Evolutionary conservation across 2,797 vertebrate genomes (phyloP).

Genomic region (Mormyrops attenuatus): DNA sequence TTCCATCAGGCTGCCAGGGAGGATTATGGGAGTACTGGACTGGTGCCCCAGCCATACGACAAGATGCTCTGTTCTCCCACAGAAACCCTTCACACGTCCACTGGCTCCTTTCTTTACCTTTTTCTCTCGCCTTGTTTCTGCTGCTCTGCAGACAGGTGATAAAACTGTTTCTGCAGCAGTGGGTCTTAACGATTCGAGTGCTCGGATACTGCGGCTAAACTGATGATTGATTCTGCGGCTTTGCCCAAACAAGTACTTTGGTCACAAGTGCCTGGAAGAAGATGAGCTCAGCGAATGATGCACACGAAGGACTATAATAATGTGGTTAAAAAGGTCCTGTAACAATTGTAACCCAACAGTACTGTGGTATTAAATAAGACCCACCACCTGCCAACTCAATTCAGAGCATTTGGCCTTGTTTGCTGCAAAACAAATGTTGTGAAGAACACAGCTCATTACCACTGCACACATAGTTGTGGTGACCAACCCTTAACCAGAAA

Average conservation of each 20-base stretch:
- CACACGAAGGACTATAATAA: background rate
- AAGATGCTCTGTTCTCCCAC: conserved; percentile 41
- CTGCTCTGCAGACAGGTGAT: background rate
- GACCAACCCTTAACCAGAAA: background rate
- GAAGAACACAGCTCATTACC: background rate
- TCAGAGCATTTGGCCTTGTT: background rate
- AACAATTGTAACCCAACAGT: background rate
- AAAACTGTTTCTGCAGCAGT: background rate
- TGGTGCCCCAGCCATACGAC: conserved; percentile 45
- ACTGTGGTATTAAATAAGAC: background rate
- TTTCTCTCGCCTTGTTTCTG: background rate
- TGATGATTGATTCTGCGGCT: background rate
- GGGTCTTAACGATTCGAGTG: background rate
- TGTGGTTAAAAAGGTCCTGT: background rate
- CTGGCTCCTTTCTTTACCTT: conserved; percentile 26
- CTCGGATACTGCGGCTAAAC: background rate
- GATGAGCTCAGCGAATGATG: background rate
- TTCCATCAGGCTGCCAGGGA: background rate
- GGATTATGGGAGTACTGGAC: conserved; percentile 29
- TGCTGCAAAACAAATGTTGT: background rate
- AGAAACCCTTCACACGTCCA: conserved; percentile 40
- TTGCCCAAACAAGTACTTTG: background rate
- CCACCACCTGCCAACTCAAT: background rate
- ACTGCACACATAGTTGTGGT: background rate
- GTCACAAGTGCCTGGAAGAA: background rate